Evolutionary conservation across 2,797 vertebrate genomes (phyloP), one percentile per base, ranked within the genome.

Genomic region (Potorous gilbertii): DNA sequence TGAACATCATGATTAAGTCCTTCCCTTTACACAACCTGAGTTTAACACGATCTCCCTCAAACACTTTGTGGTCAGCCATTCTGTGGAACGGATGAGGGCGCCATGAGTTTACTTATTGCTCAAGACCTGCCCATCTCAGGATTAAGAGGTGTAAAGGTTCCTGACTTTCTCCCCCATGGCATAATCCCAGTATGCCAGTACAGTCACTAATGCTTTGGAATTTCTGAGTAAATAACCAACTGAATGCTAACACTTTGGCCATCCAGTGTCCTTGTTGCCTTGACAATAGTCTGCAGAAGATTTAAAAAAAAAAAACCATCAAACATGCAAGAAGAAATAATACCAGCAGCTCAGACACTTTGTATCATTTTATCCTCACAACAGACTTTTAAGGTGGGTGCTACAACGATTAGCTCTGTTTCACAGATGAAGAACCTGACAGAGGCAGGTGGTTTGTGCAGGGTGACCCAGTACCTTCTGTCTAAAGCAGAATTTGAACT

Each of bases 41-140:
- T 18, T 74, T 74, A 40, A 40, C 16, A 5, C 9, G 4, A 74
- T 74, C 66, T 74, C 66, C 66, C n/a, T 40, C n/a, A 0, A 40
- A n/a, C 34, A 12, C 59, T 62, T 62, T 0, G 31, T 31, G 59
- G 57, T n/a, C 34, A 14, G 34, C 5, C 16, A 34, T 14, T 21
- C n/a, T 21, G 6, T 0, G 11, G 0, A 34, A 31, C 13, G 1
- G 31, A n/a, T n/a, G n/a, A n/a, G n/a, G n/a, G n/a, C n/a, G n/a
- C n/a, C n/a, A n/a, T n/a, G n/a, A n/a, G n/a, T n/a, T n/a, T n/a
- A n/a, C n/a, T n/a, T n/a, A n/a, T n/a, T n/a, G n/a, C n/a, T n/a
- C 59, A 66, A 40, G n/a, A 74, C 16, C 34, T 21, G 34, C 62
- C 62, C 62, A 40, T n/a, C 14, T n/a, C 62, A 40, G 62, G 34